A percentile compares a stretch with the other conserved stretches of the same genome.
Evolutionary conservation across 1,140 invertebrate genomes (phyloP).

Genomic region (Eciton burchellii): DNA sequence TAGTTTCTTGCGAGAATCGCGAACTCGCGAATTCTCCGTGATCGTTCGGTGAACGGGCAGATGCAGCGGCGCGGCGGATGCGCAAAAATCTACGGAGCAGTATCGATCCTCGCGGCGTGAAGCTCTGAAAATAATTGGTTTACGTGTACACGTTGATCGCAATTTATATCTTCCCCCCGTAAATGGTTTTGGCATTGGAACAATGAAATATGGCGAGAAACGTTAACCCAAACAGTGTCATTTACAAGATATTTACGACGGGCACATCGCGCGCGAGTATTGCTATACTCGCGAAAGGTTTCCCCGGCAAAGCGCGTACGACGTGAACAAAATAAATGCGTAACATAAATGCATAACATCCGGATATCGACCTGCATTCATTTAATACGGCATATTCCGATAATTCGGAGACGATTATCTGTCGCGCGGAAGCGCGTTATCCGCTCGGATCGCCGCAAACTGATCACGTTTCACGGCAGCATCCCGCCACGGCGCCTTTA

Average conservation of each 20-base stretch:
- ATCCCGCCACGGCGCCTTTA: neutral
- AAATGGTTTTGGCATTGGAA: constrained; percentile 4
- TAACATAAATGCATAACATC: constrained; percentile 37
- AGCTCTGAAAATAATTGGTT: constrained; percentile 33
- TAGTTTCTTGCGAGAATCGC: neutral
- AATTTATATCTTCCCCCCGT: constrained; percentile 20
- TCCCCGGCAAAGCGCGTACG: neutral
- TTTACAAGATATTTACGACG: constrained; percentile 50
- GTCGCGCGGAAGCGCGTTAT: constrained; percentile 17
- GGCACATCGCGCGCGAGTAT: neutral
- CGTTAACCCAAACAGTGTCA: constrained; percentile 39
- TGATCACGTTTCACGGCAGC: neutral
- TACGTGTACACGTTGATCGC: constrained; percentile 12
- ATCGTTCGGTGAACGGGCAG: neutral
- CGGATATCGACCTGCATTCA: constrained; percentile 19
- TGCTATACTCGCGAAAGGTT: constrained; percentile 16
- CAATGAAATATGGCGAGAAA: constrained; percentile 36
- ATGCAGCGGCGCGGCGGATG: neutral
- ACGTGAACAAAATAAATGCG: constrained; percentile 4
- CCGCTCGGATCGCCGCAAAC: neutral
- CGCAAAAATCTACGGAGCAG: constrained; percentile 6
- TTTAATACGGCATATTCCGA: constrained; percentile 35
- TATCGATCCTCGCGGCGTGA: neutral
- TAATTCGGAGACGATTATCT: constrained; percentile 20
- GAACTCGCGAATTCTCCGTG: neutral